phyloP scores from a whole-genome alignment of 2,888 invertebrate species.

The Melinaea marsaeus region DNA sequence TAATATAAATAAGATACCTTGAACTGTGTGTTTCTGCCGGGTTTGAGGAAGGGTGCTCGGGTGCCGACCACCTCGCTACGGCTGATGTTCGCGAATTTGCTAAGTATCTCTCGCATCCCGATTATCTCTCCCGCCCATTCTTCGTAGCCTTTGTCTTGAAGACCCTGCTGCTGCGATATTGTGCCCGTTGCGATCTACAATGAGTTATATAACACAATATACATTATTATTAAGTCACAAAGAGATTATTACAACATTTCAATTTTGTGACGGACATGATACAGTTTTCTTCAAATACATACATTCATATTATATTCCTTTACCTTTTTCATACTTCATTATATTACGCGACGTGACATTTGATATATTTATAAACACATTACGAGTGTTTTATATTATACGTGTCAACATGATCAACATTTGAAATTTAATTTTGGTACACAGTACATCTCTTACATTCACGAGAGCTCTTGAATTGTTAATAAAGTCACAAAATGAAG shows the following conservation, averaged over 20 bases:
- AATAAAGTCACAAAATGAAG: not conserved
- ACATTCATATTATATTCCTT: too few relatives aligned
- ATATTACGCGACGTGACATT: not conserved
- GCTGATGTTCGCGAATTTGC: slow-evolving; percentile 88
- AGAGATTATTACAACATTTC: too few relatives aligned
- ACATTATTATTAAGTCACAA: too few relatives aligned
- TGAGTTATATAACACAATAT: too few relatives aligned
- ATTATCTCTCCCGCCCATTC: slow-evolving; percentile 97
- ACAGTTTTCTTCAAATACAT: too few relatives aligned
- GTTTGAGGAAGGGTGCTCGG: slow-evolving; percentile 93
- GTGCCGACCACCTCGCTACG: slow-evolving; percentile 90
- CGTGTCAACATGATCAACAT: not conserved
- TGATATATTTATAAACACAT: not conserved
- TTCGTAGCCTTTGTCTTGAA: slow-evolving; percentile 93
- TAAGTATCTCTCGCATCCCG: slow-evolving; percentile 92
- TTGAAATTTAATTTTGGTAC: slow-evolving; percentile 1
- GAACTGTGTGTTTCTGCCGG: slow-evolving; percentile 94
- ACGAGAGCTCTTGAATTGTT: slow-evolving; percentile 7
- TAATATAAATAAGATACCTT: slow-evolving; percentile 75
- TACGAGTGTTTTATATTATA: not conserved
- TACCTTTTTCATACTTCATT: not conserved
- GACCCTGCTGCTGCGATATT: slow-evolving; percentile 84
- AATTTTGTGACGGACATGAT: too few relatives aligned
- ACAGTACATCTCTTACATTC: slow-evolving; percentile 1
- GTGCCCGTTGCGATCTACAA: slow-evolving; percentile 79